These are phyloP conservation scores for Gymnopithys bicolor DNA, from an alignment of 2,797 vertebrate genomes.

Conservation along the genomic window DNA sequence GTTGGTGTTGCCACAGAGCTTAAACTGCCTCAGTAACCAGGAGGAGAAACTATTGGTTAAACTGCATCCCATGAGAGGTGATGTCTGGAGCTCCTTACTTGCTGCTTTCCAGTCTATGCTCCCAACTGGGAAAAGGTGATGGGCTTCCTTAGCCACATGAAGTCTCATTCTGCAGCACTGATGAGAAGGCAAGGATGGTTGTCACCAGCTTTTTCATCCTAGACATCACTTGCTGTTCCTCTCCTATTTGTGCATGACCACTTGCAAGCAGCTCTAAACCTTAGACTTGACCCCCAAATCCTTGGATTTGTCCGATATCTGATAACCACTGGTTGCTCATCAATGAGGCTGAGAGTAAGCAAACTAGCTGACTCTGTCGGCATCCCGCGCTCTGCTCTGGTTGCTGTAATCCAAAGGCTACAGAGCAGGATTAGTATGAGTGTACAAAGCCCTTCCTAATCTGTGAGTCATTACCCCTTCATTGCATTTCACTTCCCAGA, in stretches of 20 bases:
- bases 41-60: neutral
- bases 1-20: neutral
- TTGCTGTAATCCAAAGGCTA: constrained; percentile 51
- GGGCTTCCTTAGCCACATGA: neutral
- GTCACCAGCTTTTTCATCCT: neutral
- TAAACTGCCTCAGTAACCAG: neutral
- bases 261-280: neutral
- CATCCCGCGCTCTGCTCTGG: fast-evolving
- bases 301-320: neutral
- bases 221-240: neutral
- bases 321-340: neutral
- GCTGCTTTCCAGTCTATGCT: neutral
- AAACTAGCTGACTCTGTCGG: neutral
- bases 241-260: neutral
- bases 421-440: constrained; percentile 55
- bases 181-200: neutral
- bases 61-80: neutral
- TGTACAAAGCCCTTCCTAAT: constrained; percentile 62
- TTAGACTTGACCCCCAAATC: neutral
- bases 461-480: constrained; percentile 38
- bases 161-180: neutral
- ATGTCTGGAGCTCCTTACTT: neutral
- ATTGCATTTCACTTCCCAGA: constrained; percentile 20
- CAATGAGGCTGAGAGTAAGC: neutral
- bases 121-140: neutral